Evolutionary conservation across 2,113 vertebrate species (phyloP).

Genomic region (Orthonyx spaldingii): DNA sequence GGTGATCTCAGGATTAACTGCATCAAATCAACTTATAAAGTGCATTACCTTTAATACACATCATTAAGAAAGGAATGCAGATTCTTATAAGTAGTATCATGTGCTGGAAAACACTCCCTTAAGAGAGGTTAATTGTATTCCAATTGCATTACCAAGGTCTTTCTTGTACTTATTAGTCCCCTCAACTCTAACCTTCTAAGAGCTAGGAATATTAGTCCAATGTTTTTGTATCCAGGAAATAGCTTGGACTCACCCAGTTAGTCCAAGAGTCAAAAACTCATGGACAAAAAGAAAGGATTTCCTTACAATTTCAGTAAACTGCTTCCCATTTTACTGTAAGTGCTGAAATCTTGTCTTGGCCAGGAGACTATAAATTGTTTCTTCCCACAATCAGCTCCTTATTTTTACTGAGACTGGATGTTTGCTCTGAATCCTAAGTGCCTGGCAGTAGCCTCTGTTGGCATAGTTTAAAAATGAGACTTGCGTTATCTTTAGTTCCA

Average conservation of each 20-base stretch:
- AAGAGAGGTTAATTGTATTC: not conserved
- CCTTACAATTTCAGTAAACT: not conserved
- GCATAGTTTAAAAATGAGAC: not conserved
- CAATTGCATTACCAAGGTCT: not conserved
- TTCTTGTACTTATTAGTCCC: not conserved
- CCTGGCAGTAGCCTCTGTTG: not conserved
- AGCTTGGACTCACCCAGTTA: not conserved
- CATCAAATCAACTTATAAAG: not conserved
- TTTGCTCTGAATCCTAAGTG: not conserved
- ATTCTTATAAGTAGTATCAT: not conserved
- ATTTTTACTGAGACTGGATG: not conserved
- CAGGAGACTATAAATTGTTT: not conserved
- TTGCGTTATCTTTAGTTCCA: not conserved
- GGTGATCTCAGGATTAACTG: not conserved
- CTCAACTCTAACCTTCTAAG: not conserved
- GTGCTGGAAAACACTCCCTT: not conserved
- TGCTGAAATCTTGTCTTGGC: conserved; percentile 12
- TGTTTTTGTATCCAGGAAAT: not conserved
- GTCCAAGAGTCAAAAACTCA: not conserved
- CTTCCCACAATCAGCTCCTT: not conserved
- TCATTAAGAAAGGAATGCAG: not conserved
- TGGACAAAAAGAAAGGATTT: not conserved
- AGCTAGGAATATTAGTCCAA: not conserved
- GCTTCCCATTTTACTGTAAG: not conserved
- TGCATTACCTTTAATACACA: not conserved